These are phyloP conservation scores for Drosophila takahashii DNA, from an alignment of 1,140 invertebrate genomes.

Conservation along the genomic window DNA sequence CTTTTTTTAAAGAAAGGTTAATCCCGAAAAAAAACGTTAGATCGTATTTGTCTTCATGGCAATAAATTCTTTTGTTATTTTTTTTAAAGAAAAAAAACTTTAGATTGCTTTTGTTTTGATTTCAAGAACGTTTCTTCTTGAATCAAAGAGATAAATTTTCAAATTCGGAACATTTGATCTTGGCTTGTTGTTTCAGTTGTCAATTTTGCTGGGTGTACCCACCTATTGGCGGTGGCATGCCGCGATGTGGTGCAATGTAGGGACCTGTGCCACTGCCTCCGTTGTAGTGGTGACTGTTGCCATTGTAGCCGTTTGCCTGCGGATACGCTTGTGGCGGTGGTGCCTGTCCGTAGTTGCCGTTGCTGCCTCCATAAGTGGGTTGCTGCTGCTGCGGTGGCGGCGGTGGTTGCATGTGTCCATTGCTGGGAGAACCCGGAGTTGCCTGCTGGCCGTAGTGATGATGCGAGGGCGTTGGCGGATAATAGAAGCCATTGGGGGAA, in stretches of 20 bases:
- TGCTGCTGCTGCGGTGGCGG: slow-evolving; percentile 64
- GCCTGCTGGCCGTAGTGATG: slow-evolving; percentile 83
- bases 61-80: no score
- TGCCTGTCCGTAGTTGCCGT: slow-evolving; percentile 72
- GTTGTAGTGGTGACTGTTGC: slow-evolving; percentile 80
- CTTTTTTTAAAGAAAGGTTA: no score
- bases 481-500: slow-evolving; percentile 82
- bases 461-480: slow-evolving; percentile 85
- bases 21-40: no score
- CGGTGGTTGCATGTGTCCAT: slow-evolving; percentile 52
- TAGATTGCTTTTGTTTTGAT: no score
- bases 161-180: no score
- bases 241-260: slow-evolving; percentile 85
- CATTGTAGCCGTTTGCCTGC: slow-evolving; percentile 75
- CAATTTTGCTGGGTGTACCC: neutral
- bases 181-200: no score
- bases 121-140: no score
- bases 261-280: slow-evolving; percentile 84
- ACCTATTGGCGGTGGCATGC: slow-evolving; percentile 84
- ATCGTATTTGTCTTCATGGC: no score
- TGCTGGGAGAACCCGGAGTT: slow-evolving; percentile 71
- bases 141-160: no score
- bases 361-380: slow-evolving; percentile 60
- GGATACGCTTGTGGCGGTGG: slow-evolving; percentile 60
- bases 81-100: no score